Evolutionary conservation across 2,888 invertebrate genomes (phyloP), one percentile per base, ranked within the genome.

Genomic region (Lasioglossum oenotherae): DNA sequence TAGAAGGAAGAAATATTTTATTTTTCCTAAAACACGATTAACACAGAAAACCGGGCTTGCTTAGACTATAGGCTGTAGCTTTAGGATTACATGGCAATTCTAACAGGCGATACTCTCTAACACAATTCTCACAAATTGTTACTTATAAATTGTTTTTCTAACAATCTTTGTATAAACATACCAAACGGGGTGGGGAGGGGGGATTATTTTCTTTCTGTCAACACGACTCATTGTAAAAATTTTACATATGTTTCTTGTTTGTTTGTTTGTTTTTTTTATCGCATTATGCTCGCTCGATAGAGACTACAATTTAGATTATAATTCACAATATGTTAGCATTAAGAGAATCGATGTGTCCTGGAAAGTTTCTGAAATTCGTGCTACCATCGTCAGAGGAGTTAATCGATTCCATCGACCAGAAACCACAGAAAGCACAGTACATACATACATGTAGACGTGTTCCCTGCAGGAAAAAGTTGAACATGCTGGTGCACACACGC

Each of bases 131-230:
- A 72, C 12, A 64, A 82, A 76, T 19, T 85, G 72, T 87, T 72
- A 88, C 78, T 83, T 93, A 92, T 93, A 94, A 95, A 95, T 95
- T 95, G 95, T 95, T 95, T 95, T 95, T 95, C 95, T 95, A 95
- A 95, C 95, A 95, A 93, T 93, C 88, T 82, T 69, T 85, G 44
- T 87, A 80, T 77, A 78, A 88, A 85, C 69, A 74, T 81, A 67
- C 76, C 80, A 86, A 79, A 64, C n/a, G 23, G 80, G 87, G 1
- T 31, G 31, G 76, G 23, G 69, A 10, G 78, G 87, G 76, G 23
- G 69, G 23, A 38, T 38, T 69, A 38, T 38, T 71, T 80, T 67
- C 35, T 76, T 78, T 86, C 80, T 86, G 82, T 89, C 78, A 81
- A 90, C 86, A 88, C 83, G 46, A 77, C 64, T 67, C 81, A 85